Evolutionary conservation across 2,888 invertebrate species (phyloP).

Genomic region (Melinaea menophilus): DNA sequence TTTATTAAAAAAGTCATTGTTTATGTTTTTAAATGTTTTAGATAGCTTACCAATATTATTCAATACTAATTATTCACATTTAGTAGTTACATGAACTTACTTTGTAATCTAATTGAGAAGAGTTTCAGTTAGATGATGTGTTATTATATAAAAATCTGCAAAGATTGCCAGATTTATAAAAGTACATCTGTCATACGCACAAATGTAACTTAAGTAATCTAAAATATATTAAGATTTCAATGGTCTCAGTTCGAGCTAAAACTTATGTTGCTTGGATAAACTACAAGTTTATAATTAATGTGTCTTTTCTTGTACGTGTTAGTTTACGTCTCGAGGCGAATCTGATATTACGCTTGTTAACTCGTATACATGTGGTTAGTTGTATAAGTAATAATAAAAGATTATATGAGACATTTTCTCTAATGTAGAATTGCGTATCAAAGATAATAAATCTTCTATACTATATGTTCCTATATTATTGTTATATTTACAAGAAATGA

Average conservation of each 20-base stretch:
- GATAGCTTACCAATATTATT: too few species aligned
- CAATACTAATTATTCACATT: too few species aligned
- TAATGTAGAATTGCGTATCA: not conserved
- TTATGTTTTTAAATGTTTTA: too few species aligned
- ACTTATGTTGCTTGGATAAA: slow-evolving; percentile 26
- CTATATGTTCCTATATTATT: too few species aligned
- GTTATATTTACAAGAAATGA: too few species aligned
- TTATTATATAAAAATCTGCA: too few species aligned
- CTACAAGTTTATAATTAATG: slow-evolving; percentile 36
- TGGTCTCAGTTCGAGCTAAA: slow-evolving; percentile 25
- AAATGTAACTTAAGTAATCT: slow-evolving; percentile 1
- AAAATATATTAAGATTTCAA: slow-evolving; percentile 11
- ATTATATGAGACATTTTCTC: slow-evolving; percentile 12
- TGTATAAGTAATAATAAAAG: slow-evolving; percentile 11
- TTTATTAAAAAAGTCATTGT: too few species aligned
- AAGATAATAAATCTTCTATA: not conserved
- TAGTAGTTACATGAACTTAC: too few species aligned
- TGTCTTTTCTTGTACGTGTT: slow-evolving; percentile 32
- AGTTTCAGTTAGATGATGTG: too few species aligned
- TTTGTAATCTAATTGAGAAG: too few species aligned
- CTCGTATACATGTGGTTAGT: slow-evolving; percentile 23
- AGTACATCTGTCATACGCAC: not conserved
- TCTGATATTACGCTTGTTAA: slow-evolving; percentile 32
- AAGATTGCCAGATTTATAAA: too few species aligned
- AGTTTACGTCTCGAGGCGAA: slow-evolving; percentile 31